Conservation (phyloP, 2,113 vertebrate genomes). For the Actinemys pallida region DNA sequence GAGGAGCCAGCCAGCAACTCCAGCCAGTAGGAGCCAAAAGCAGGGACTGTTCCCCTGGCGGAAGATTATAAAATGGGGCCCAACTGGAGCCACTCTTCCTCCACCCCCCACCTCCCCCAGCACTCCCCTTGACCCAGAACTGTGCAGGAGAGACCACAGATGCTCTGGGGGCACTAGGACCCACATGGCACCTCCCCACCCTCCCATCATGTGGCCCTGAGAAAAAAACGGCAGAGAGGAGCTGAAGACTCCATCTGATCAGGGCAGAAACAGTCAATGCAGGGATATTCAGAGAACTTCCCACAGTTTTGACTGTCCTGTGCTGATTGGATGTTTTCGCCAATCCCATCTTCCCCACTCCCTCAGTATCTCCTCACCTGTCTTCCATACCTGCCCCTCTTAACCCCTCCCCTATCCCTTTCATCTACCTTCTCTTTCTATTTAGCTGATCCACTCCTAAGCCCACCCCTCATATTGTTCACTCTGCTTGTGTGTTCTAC, state of each 20-base stretch:
- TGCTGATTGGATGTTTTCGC: not conserved
- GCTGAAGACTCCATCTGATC: not conserved
- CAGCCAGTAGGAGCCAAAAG: not conserved
- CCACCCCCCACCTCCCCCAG: too few relatives aligned
- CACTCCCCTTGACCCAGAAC: not conserved
- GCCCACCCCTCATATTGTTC: not conserved
- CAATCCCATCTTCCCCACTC: not conserved
- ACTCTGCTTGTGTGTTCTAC: not conserved
- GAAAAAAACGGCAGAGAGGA: not conserved
- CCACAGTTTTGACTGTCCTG: not conserved
- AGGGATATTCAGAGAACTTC: not conserved
- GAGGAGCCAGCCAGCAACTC: not conserved
- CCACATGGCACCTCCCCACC: not conserved
- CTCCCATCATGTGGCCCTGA: not conserved
- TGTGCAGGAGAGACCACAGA: not conserved
- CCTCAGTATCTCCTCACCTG: not conserved
- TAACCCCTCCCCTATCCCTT: too few relatives aligned
- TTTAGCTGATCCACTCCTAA: not conserved
- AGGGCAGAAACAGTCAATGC: not conserved
- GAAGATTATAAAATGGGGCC: not conserved
- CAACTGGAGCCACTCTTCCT: not conserved
- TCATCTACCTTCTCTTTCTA: not conserved
- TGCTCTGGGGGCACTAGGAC: not conserved
- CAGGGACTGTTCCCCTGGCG: not conserved
- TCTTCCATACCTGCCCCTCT: not conserved